Base-by-base conservation (phyloP, 64 coral and sea anemone species). In the Astreopora myriophthalma region DNA sequence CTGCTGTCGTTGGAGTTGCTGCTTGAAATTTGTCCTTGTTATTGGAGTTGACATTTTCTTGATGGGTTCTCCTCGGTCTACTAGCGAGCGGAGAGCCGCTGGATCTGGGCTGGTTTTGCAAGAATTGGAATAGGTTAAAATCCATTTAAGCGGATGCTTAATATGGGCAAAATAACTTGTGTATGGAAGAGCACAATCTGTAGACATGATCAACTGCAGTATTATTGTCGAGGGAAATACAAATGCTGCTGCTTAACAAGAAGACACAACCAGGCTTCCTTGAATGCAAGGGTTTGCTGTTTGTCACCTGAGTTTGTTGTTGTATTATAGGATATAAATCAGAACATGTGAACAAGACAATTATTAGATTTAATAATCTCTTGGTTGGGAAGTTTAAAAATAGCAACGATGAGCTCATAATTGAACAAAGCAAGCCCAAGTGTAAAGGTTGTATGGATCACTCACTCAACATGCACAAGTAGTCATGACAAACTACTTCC, bases 11-110 rank as follows among this genome's bases (percentile, higher is more conserved):
- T 97, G 91, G 17, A 97, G 87, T 25, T 97, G 95, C 72, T 97
- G 95, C 78, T 97, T 97, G 48, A 97, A 97, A 34, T 75, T 72
- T 79, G 95, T 97, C 34, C 91, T 85, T 79, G 95, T 94, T 32
- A 97, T 97, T 33, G 95, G 95, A 34, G 91, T 92, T 19, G 91
- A 74, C 95, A 97, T 94, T 67, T 82, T 87, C 48, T 81, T 16
- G 44, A 46, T 88, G 30, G 68, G 32, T 13, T 94, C 86, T 62
- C n/a, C 23, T 2, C 79, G 79, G 10, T 83, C 33, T 65, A 83
- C 33, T 27, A 65, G 32, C 79, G 35, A 14, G 16, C 33, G 31
- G 38, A 83, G 31, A 7, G 28, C 28, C 61, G 55, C 11, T 83
- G 57, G 35, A 5, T 64, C 79, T 20, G 61, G 31, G 14, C 79